Base-by-base conservation (phyloP, 2,797 vertebrate species). In the Lutjanus argentimaculatus region DNA sequence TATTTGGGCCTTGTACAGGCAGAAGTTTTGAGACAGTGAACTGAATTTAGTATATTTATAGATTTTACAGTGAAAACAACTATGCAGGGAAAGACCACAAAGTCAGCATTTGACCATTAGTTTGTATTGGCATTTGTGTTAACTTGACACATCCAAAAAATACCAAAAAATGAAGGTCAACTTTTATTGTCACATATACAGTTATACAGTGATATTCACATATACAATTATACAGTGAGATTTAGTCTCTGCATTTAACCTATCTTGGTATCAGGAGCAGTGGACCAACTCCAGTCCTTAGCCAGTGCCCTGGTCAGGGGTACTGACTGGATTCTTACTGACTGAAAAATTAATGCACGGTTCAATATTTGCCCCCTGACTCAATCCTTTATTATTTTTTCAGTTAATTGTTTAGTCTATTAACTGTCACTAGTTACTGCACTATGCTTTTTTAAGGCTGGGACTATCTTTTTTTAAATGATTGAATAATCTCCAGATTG, bases 61-160 rank as follows among this genome's bases (percentile, higher is more conserved):
- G 64, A 89, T 89, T 83, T 76, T 75, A 72, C 67, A 78, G 22
- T 84, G 55, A 12, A 67, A 72, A 52, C 43, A 75, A 78, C 14
- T 58, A 30, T 53, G 40, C 42, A 74, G 43, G 40, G 65, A 53
- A 62, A 21, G 63, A 75, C 8, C 56, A 79, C 63, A 75, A 77
- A 66, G 21, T 75, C 49, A 79, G 77, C 42, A 55, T 61, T 43
- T 72, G 21, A 75, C 51, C 48, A 59, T 69, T 61, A 10, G 13
- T 59, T 74, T 74, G 80, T 72, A 85, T 75, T 80, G 59, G 5
- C 17, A 53, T 87, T 49, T 81, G 49, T 69, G 53, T 72, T 82
- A 73, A 77, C 79, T 3, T 36, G 48, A 56, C 43, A 67, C 8
- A 51, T 71, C 25, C 14, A 70, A 78, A 76, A 72, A 72, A 59